These are phyloP conservation scores for Andrena minutula DNA, from an alignment of 2,888 invertebrate genomes.

Conservation along the genomic window DNA sequence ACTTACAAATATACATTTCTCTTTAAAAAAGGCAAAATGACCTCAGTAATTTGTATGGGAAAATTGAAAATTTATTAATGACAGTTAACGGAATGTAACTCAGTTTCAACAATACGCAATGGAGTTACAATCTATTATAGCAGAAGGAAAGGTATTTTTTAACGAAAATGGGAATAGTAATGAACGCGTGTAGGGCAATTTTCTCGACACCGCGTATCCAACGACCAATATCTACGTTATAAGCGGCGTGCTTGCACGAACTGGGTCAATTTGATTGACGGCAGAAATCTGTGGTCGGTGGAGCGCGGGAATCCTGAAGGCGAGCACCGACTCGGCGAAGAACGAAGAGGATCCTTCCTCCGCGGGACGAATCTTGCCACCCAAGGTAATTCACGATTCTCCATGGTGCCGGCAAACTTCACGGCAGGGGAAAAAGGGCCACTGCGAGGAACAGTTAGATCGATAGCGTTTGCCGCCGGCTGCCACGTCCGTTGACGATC, in stretches of 20 bases:
- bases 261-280: constrained; percentile 72
- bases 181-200: constrained; percentile 48
- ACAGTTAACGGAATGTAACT: no score
- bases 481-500: constrained; percentile 32
- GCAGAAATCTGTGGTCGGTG: constrained; percentile 53
- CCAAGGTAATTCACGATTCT: constrained; percentile 68
- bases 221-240: constrained; percentile 50
- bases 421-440: constrained; percentile 33
- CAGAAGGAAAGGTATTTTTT: background rate
- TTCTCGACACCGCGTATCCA: constrained; percentile 31
- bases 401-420: constrained; percentile 38
- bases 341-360: constrained; percentile 38
- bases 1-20: no score
- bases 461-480: constrained; percentile 37
- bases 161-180: background rate
- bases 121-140: no score
- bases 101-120: no score
- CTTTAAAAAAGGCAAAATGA: no score
- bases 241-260: constrained; percentile 63
- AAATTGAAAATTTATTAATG: no score
- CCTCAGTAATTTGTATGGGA: no score
- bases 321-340: constrained; percentile 26
- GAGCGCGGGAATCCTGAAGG: constrained; percentile 53
- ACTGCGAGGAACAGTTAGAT: constrained; percentile 54
- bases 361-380: constrained; percentile 61